phyloP scores from a whole-genome alignment of 2,113 vertebrate species.

The Enhydra lutris region DNA sequence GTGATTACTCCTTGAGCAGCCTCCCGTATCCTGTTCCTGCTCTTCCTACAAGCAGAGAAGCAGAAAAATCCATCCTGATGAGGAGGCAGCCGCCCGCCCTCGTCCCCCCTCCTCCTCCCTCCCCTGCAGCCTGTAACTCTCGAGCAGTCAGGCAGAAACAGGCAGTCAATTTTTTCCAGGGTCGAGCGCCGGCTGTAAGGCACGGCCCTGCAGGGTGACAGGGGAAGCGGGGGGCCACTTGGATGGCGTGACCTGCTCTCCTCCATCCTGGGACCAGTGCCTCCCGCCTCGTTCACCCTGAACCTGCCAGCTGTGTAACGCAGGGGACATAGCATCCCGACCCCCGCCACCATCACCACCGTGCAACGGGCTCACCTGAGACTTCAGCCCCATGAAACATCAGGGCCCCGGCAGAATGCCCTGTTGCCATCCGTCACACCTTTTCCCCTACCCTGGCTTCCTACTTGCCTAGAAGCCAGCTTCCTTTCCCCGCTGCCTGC shows the following conservation, averaged over 20 bases:
- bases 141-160: slow-evolving; percentile 60
- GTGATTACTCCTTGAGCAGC: slow-evolving; percentile 36
- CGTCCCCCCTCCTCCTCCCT: not conserved
- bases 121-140: slow-evolving; percentile 46
- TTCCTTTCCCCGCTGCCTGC: not conserved
- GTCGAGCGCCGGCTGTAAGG: not conserved
- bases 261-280: not conserved
- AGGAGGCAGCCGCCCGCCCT: not conserved
- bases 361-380: not conserved
- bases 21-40: slow-evolving; percentile 56
- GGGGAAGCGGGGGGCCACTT: not conserved
- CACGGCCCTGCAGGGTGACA: slow-evolving; percentile 39
- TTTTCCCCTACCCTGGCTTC: not conserved
- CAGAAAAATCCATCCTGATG: slow-evolving; percentile 57
- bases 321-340: not conserved
- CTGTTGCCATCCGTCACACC: rapidly evolving
- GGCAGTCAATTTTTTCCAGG: slow-evolving; percentile 55
- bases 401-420: not conserved
- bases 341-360: no score
- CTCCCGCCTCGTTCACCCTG: not conserved
- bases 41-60: slow-evolving; percentile 60
- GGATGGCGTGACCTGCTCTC: not conserved
- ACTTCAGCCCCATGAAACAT: not conserved
- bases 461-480: not conserved
- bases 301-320: not conserved